phyloP scores from a whole-genome alignment of 2,113 vertebrate species.

The Glaucomys volans region DNA sequence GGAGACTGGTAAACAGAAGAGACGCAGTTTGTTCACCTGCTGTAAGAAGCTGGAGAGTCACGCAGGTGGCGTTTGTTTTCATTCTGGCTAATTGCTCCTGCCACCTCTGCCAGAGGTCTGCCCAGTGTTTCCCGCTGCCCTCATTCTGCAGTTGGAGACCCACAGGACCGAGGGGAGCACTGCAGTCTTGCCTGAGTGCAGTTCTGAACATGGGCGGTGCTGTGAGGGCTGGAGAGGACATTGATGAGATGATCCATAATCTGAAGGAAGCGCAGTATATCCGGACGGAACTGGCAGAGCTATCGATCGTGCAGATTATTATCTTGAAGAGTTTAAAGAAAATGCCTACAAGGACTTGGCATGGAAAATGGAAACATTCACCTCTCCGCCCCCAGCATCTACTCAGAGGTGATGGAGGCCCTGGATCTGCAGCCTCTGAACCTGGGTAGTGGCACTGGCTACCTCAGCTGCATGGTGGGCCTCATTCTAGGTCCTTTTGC shows the following conservation, averaged over 20 bases:
- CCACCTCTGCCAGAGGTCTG: background rate
- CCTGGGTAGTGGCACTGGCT: conserved; percentile 97
- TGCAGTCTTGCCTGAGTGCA: background rate
- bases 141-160: background rate
- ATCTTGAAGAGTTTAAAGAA: conserved; percentile 97
- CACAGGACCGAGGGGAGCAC: background rate
- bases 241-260: conserved; percentile 97
- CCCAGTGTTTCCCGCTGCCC: background rate
- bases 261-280: conserved; percentile 98
- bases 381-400: conserved; percentile 97
- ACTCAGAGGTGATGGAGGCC: conserved; percentile 99
- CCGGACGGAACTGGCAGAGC: conserved; percentile 96
- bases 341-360: conserved; percentile 99
- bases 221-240: conserved; percentile 98
- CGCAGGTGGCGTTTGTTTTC: background rate
- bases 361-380: conserved; percentile 98
- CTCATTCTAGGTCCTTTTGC: conserved; percentile 97
- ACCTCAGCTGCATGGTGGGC: conserved; percentile 99
- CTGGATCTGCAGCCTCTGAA: conserved; percentile 97
- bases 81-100: background rate
- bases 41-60: background rate
- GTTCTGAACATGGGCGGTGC: conserved; percentile 94
- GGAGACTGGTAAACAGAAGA: background rate
- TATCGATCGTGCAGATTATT: conserved; percentile 96
- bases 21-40: background rate